Evolutionary conservation across 2,797 vertebrate genomes (phyloP).

Genomic region (Antennarius maculatus): DNA sequence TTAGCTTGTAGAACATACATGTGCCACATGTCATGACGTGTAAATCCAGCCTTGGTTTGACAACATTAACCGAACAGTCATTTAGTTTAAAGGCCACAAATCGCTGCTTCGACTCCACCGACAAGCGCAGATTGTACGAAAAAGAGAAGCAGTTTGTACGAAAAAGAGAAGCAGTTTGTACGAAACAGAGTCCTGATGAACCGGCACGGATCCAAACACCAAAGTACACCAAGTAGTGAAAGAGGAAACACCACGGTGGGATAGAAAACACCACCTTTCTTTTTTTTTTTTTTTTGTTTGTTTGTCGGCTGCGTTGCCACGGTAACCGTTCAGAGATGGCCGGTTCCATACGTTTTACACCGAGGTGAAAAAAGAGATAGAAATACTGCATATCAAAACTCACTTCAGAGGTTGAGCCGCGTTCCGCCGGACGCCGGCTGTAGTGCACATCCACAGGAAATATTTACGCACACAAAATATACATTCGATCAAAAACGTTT

Average conservation of each 20-base stretch:
- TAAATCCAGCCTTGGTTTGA: conserved; percentile 50
- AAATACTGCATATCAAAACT: conserved; percentile 53
- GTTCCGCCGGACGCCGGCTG: conserved; percentile 32
- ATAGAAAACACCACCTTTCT: conserved; percentile 17
- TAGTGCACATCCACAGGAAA: conserved; percentile 62
- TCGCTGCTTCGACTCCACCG: conserved; percentile 29
- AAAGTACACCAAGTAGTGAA: conserved; percentile 26
- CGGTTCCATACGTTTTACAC: conserved; percentile 43
- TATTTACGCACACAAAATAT: conserved; percentile 57
- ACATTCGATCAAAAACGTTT: conserved; percentile 46
- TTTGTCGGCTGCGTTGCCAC: conserved; percentile 12
- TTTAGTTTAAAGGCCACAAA: conserved; percentile 62
- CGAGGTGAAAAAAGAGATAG: conserved; percentile 54
- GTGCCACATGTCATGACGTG: background rate
- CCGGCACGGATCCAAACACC: conserved; percentile 41
- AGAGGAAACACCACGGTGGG: conserved; percentile 18
- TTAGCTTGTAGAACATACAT: background rate
- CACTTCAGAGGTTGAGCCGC: conserved; percentile 28
- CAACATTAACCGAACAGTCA: conserved; percentile 62
- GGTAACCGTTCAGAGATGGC: conserved; percentile 5
- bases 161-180: too few species aligned
- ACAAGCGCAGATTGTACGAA: conserved; percentile 41
- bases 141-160: background rate
- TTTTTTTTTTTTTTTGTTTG: background rate
- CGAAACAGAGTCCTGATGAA: conserved; percentile 44